Evolutionary conservation across 2,888 invertebrate genomes (phyloP).

Genomic region (Heteromurus nitidus): DNA sequence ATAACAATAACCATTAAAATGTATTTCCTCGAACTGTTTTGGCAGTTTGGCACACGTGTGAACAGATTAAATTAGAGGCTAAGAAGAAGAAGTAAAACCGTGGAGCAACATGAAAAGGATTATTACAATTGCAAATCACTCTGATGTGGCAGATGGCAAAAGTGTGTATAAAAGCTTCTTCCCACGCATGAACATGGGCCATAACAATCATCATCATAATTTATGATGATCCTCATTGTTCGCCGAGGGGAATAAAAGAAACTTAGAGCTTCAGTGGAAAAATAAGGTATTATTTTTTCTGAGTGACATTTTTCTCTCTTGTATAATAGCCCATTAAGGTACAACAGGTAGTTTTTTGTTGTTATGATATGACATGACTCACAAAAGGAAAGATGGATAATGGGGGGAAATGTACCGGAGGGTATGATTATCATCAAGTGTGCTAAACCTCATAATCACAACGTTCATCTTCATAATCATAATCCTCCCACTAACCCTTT

Average conservation of each 20-base stretch:
- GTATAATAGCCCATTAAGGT: too few species aligned
- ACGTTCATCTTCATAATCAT: background rate
- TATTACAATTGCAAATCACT: conserved; percentile 6
- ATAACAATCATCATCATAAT: background rate
- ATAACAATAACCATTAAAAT: too few species aligned
- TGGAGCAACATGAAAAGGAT: too few species aligned
- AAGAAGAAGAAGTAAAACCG: too few species aligned
- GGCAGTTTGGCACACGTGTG: too few species aligned
- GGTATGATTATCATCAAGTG: too few species aligned
- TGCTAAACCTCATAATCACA: conserved; percentile 3
- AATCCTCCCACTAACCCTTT: background rate
- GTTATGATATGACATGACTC: conserved; percentile 3
- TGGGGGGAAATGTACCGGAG: background rate
- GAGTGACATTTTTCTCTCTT: too few species aligned
- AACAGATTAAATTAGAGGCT: background rate
- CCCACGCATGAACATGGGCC: conserved; percentile 12
- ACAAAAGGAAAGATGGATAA: background rate
- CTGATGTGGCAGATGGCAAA: background rate
- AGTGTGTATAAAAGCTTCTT: background rate
- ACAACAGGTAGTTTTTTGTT: conserved; percentile 9
- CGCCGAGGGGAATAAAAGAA: too few species aligned
- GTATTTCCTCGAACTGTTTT: too few species aligned
- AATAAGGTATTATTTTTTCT: too few species aligned
- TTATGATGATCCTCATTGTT: background rate
- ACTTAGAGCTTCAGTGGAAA: too few species aligned